A percentile compares a stretch with the other conserved stretches of the same genome.
Evolutionary conservation across 2,888 invertebrate species (phyloP).

Genomic region (Kuschelorhynchus macadamiae): DNA sequence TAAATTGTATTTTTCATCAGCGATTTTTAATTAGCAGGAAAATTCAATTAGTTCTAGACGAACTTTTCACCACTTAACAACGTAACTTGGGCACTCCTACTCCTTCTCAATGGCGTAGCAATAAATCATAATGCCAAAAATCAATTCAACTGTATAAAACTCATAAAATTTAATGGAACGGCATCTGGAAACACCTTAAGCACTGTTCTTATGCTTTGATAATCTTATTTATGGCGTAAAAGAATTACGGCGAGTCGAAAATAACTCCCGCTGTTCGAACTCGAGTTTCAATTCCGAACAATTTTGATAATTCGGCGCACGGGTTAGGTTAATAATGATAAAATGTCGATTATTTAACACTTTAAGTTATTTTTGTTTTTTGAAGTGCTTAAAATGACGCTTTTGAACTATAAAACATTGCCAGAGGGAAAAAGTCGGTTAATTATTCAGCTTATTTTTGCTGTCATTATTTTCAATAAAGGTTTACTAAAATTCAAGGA

Average conservation of each 20-base stretch:
- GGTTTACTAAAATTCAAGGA: no score
- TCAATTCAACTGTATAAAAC: constrained; percentile 18
- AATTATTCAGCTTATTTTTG: no score
- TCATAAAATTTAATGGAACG: constrained; percentile 51
- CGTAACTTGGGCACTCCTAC: not conserved
- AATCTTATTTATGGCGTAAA: constrained; percentile 61
- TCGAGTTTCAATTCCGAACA: constrained; percentile 18
- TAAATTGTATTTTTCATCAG: no score
- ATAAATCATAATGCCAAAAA: constrained; percentile 25
- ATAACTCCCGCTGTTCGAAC: constrained; percentile 31
- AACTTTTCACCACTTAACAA: no score
- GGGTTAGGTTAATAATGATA: not conserved
- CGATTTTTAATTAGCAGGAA: no score
- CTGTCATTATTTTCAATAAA: no score
- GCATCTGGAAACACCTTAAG: constrained; percentile 50
- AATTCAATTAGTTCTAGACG: no score
- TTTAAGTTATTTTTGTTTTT: no score
- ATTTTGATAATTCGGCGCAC: constrained; percentile 7
- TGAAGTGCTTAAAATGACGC: no score
- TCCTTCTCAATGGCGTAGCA: not conserved
- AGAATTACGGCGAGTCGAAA: constrained; percentile 58
- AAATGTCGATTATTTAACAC: not conserved
- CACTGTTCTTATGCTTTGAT: constrained; percentile 51
- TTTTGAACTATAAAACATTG: no score
- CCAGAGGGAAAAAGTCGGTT: no score